Evolutionary conservation across 2,113 vertebrate species (phyloP), one percentile per base, ranked within the genome.

Genomic region (Plecturocebus donacophilus): DNA sequence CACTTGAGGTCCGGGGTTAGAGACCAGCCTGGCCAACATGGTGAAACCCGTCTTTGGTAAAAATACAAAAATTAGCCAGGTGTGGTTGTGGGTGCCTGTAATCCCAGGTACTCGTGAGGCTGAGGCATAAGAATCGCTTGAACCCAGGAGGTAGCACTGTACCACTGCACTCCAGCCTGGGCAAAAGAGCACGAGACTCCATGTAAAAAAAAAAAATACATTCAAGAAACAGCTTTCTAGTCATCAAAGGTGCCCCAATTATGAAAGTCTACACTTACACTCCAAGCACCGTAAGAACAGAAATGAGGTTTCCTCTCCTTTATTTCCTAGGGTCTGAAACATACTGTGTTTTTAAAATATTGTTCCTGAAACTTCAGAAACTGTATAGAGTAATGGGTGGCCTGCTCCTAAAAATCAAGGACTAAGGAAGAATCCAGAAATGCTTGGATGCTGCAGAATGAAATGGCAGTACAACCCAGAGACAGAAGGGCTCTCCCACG

Each of bases 401-500:
- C 73, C 95, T 90, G 38, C 87, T 42, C 38, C 70, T 93, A 90
- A 96, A 97, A 94, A 82, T 38, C 42, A 96, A 94, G 30, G 77
- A 92, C 64, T 79, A 96, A 49, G 35, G 45, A 16, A 96, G 52
- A 92, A 96, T 85, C 84, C 49, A 96, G 56, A 95, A 92, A 90
- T 77, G 20, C 47, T 73, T 90, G 8, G 61, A 94, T 93, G 54
- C 66, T 96, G 30, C 75, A 97, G 52, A 93, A 86, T 54, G 38
- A 93, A 94, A 83, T 89, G 61, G 61, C 40, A 84, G 75, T 70
- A 54, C 16, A 79, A 11, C 20, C 27, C 85, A 88, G n/a, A 90
- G 10, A 61, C 19, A 58, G 35, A 91, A 88, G 19, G 11, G 16
- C 27, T 92, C 81, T 96, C 71, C 58, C 45, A 93, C 66, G 52